Conservation (phyloP, 1,140 invertebrate species). For the Armadillidium nasatum region DNA sequence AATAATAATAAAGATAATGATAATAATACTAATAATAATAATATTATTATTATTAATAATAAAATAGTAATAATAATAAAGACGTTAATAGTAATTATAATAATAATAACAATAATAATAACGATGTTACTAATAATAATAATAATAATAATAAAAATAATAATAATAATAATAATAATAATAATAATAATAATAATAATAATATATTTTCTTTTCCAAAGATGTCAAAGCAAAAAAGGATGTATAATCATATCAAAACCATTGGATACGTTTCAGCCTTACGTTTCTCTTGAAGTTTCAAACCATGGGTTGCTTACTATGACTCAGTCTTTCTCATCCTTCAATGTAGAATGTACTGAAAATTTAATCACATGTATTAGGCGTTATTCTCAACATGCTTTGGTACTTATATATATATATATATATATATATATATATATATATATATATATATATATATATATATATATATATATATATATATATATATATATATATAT, state of each 20-base stretch:
- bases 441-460: not conserved
- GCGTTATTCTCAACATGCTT: not conserved
- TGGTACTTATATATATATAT: not conserved
- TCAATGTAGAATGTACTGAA: no score
- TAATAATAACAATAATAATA: not conserved
- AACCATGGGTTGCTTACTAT: not conserved
- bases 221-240: not conserved
- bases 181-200: not conserved
- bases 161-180: not conserved
- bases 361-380: not conserved
- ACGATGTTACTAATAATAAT: no score
- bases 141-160: not conserved
- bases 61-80: not conserved
- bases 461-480: no score
- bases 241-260: not conserved
- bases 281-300: not conserved
- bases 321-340: no score
- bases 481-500: no score
- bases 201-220: not conserved
- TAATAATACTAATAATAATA: no score
- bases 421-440: not conserved
- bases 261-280: not conserved
- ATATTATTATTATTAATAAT: not conserved
- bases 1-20: no score
- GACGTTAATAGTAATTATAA: not conserved